A percentile compares a stretch with the other conserved stretches of the same genome.
These are phyloP conservation scores for Myotis findleyi DNA, from an alignment of 2,797 vertebrate genomes.

Conservation along the genomic window DNA sequence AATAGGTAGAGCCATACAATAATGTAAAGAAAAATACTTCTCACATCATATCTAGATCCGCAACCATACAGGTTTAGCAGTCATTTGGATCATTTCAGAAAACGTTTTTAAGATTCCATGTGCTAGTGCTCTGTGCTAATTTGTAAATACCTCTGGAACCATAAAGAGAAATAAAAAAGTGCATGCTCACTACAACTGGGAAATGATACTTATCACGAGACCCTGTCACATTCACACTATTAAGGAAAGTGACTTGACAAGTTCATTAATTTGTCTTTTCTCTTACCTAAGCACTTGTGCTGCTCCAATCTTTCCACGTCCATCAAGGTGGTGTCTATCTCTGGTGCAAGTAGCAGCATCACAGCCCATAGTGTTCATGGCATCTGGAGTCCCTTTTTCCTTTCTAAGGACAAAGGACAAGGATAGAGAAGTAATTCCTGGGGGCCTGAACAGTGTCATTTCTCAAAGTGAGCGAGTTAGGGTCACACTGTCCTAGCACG, in stretches of 20 bases:
- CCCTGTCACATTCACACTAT: background rate
- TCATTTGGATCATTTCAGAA: background rate
- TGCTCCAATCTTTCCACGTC: background rate
- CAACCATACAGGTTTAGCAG: background rate
- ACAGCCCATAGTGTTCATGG: background rate
- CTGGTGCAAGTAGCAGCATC: background rate
- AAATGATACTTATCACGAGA: background rate
- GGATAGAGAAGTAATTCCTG: background rate
- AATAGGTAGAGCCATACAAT: background rate
- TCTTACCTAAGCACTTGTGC: constrained; percentile 26
- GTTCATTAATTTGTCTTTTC: constrained; percentile 57
- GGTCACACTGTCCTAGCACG: background rate
- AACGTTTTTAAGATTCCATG: background rate
- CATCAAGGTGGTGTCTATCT: background rate
- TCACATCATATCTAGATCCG: background rate
- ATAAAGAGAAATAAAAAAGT: background rate
- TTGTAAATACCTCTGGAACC: background rate
- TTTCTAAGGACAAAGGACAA: background rate
- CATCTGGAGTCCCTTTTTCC: background rate
- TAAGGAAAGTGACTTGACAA: constrained; percentile 40
- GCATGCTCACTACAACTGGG: background rate
- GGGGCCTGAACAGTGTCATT: background rate
- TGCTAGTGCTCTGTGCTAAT: background rate
- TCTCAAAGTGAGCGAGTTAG: background rate
- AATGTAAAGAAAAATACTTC: background rate